Evolutionary conservation across 2,113 vertebrate species (phyloP).

Genomic region (Planiliza haematocheilus): DNA sequence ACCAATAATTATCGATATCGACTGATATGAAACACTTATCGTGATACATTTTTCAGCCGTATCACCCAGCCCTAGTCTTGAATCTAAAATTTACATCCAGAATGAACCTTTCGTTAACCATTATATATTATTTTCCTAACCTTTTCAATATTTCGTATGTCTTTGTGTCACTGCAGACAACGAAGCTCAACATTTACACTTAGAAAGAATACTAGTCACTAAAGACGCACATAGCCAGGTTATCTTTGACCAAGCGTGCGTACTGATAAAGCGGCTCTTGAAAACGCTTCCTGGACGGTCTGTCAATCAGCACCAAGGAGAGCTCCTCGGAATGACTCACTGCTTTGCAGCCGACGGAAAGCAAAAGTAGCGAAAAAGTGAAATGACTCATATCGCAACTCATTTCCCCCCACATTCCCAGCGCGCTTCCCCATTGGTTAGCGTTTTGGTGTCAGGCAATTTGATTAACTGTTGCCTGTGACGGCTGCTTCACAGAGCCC

Average conservation of each 20-base stretch:
- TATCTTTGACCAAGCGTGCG: neutral
- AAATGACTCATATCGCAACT: slow-evolving; percentile 66
- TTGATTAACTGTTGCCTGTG: slow-evolving; percentile 61
- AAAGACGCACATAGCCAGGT: no score
- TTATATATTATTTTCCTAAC: no score
- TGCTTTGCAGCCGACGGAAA: slow-evolving; percentile 45
- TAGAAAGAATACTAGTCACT: no score
- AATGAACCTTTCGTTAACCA: no score
- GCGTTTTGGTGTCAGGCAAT: slow-evolving; percentile 42
- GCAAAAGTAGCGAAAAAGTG: slow-evolving; percentile 36
- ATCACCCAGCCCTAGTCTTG: no score
- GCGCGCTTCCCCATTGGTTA: slow-evolving; percentile 36
- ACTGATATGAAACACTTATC: no score
- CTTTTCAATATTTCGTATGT: no score
- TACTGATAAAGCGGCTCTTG: slow-evolving; percentile 48
- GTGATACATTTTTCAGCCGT: no score
- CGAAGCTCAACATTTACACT: no score
- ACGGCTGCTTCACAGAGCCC: slow-evolving; percentile 34
- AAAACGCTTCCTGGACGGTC: slow-evolving; percentile 36
- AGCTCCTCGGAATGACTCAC: slow-evolving; percentile 66
- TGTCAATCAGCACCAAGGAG: slow-evolving; percentile 65
- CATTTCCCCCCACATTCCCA: neutral
- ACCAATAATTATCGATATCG: no score
- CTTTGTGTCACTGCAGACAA: no score
- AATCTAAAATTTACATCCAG: no score